Conservation (phyloP, 2,888 invertebrate species). For the Prenolepis imparis region DNA sequence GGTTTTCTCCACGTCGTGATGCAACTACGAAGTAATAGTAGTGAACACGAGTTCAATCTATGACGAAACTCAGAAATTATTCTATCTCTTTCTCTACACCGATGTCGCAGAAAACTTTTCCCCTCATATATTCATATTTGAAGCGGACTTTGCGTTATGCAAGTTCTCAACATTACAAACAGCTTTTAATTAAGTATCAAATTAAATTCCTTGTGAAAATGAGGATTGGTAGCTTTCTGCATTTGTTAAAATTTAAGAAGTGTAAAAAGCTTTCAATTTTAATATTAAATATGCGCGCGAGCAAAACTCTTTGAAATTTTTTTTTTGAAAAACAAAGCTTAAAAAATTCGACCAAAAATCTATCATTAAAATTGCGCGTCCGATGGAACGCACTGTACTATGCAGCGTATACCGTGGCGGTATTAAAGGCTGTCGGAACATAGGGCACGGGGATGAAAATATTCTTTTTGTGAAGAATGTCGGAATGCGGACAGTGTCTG, state of each 20-base stretch:
- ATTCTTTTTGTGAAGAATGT: constrained; percentile 52
- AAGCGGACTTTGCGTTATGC: not conserved
- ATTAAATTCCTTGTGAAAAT: not conserved
- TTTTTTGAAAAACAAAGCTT: not conserved
- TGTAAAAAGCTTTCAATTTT: not conserved
- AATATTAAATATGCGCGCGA: not conserved
- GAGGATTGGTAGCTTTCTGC: not conserved
- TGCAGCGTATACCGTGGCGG: not conserved
- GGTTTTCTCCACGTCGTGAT: constrained; percentile 94
- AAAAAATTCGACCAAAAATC: constrained; percentile 5
- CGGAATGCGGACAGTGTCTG: constrained; percentile 61
- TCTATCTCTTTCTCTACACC: not conserved
- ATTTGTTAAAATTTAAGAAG: constrained; percentile 2
- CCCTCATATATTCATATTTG: not conserved
- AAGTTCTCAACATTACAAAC: not conserved
- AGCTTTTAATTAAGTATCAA: constrained; percentile 14
- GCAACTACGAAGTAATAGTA: constrained; percentile 89
- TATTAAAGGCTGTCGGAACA: constrained; percentile 47
- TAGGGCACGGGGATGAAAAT: constrained; percentile 48
- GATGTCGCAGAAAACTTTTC: not conserved
- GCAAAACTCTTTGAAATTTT: not conserved
- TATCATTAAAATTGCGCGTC: constrained; percentile 36
- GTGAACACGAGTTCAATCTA: constrained; percentile 10
- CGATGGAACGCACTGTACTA: not conserved
- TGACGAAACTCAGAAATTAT: not conserved